Conservation (phyloP, 2,797 vertebrate species). For the Psittacula echo region DNA sequence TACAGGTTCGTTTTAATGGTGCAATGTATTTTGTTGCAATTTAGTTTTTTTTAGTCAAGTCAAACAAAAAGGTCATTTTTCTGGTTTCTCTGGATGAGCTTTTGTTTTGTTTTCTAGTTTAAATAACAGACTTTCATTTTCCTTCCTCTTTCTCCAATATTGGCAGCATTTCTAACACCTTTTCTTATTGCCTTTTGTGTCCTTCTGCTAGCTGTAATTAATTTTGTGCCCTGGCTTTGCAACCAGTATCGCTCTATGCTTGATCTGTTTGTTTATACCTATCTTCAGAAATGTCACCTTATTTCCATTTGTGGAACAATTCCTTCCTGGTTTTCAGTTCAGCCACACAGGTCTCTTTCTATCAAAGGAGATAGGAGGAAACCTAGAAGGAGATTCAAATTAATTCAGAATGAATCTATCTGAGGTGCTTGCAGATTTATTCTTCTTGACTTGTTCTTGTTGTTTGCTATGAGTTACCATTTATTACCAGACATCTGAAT, state of each 20-base stretch:
- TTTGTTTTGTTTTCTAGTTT: constrained; percentile 48
- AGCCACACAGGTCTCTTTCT: not conserved
- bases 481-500: constrained; percentile 12
- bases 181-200: constrained; percentile 55
- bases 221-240: constrained; percentile 45
- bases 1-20: not conserved
- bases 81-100: not conserved
- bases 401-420: not conserved
- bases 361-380: not conserved
- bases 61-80: not conserved
- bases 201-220: constrained; percentile 30
- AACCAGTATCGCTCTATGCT: not conserved
- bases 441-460: constrained; percentile 5
- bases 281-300: constrained; percentile 38
- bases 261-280: constrained; percentile 41
- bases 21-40: not conserved
- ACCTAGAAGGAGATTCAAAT: not conserved
- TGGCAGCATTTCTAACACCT: constrained; percentile 46
- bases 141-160: constrained; percentile 14
- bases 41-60: not conserved
- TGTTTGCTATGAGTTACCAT: not conserved
- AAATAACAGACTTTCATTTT: constrained; percentile 50
- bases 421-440: constrained; percentile 4
- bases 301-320: constrained; percentile 47
- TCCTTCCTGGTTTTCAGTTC: constrained; percentile 45